Evolutionary conservation across 2,888 invertebrate species (phyloP), one percentile per base, ranked within the genome.

Genomic region (Chymomyza caudatula): DNA sequence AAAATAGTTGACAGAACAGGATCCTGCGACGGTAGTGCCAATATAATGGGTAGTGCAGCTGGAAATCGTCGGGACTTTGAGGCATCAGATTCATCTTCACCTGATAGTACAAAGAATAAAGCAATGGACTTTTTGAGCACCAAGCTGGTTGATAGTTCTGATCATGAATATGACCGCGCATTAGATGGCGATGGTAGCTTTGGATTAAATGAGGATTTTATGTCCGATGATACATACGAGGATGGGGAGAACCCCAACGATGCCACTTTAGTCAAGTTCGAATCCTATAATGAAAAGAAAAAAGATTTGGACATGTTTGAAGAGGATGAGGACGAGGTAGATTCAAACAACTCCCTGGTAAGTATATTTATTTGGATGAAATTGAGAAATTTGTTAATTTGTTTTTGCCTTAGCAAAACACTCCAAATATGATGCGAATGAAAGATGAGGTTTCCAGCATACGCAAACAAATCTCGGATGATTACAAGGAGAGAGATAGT

Each of bases 401-500:
- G 19, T 25, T 20, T 42, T 22, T n/a, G n/a, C 3, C 61, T 59
- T 52, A 77, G 74, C 20, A 66, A 43, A 69, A 69, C 3, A 68
- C 76, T 4, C 54, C 73, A 13, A 78, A 78, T 11, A 71, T 65
- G 4, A 65, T 76, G 0, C 59, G 62, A 6, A 88, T 85, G 61
- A 77, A 88, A 54, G 81, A 88, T 25, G 87, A 89, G 37, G 85
- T 90, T 49, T 78, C 82, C 19, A 80, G 72, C 52, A 77, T 90
- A 59, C 88, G 88, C 13, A 88, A 88, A 47, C 82, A 90, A 69
- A 88, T 90, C 52, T 85, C 86, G 5, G 83, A 89, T 58, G 90
- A 90, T 49, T 89, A 87, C 63, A 87, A 89, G 56, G 86, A 89
- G 49, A 88, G 89, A 17, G 90, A 90, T 71, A 83, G 80, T 29